A percentile compares a stretch with the other conserved stretches of the same genome.
phyloP scores from a whole-genome alignment of 2,113 vertebrate genomes.

The Laticauda laticaudata region DNA sequence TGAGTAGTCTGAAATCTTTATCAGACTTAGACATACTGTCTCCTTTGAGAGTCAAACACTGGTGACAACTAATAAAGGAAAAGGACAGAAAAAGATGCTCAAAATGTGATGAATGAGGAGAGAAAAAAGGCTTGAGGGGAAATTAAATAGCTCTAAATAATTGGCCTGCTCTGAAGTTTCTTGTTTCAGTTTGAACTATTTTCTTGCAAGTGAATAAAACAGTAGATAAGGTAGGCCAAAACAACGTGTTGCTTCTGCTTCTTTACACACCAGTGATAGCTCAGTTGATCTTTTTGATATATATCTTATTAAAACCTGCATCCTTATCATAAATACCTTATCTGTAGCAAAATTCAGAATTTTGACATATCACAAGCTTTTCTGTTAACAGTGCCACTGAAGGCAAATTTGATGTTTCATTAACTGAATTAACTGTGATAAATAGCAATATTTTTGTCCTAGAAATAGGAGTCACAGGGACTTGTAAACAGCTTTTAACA shows the following conservation, averaged over 20 bases:
- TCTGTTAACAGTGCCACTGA: background rate
- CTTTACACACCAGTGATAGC: background rate
- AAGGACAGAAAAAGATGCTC: background rate
- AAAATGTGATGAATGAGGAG: background rate
- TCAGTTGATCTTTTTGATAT: background rate
- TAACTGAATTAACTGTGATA: background rate
- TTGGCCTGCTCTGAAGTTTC: background rate
- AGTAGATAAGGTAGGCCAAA: background rate
- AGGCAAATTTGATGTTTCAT: background rate
- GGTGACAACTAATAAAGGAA: background rate
- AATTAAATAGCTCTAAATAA: background rate
- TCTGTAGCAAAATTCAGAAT: background rate
- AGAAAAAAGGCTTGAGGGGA: background rate
- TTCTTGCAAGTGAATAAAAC: background rate
- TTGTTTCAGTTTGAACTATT: background rate
- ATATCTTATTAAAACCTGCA: background rate
- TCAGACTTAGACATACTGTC: background rate
- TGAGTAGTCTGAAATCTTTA: background rate
- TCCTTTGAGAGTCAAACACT: background rate
- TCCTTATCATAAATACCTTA: background rate
- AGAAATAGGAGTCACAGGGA: background rate
- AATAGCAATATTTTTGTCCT: background rate
- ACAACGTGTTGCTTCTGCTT: background rate
- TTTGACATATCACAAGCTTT: background rate
- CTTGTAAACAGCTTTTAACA: background rate